Percentiles rank a stretch among this genome's conserved stretches.
phyloP scores from a whole-genome alignment of 2,113 vertebrate species.

The Centropristis striata region DNA sequence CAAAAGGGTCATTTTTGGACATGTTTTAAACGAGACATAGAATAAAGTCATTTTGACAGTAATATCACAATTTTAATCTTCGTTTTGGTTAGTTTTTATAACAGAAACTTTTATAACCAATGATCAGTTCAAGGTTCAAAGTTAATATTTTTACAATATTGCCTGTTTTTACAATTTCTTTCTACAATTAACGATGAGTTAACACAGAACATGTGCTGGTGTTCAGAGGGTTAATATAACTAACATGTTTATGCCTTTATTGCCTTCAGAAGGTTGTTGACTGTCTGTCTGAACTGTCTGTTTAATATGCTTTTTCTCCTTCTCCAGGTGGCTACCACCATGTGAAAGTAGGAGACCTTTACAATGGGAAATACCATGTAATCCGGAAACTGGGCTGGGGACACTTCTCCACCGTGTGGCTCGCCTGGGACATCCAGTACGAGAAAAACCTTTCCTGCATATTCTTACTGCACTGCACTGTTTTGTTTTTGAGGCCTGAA shows the following conservation, averaged over 20 bases:
- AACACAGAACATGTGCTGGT: too few species aligned
- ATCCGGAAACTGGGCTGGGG: conserved; percentile 99
- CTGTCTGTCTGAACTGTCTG: background rate
- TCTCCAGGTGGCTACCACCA: conserved; percentile 94
- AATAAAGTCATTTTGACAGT: too few species aligned
- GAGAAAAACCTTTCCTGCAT: conserved; percentile 64
- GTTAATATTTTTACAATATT: too few species aligned
- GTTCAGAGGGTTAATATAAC: too few species aligned
- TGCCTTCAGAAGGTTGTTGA: background rate
- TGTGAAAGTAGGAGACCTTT: conserved; percentile 98
- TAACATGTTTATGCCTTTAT: background rate
- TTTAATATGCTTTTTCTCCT: conserved; percentile 3
- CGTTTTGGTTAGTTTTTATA: too few species aligned
- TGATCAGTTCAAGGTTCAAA: too few species aligned
- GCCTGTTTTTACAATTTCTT: too few species aligned
- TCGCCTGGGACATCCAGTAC: conserved; percentile 98
- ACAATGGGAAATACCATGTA: conserved; percentile 96
- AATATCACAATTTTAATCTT: too few species aligned
- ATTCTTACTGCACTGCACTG: background rate
- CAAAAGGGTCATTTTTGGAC: too few species aligned
- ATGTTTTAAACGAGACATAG: too few species aligned
- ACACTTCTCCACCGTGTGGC: conserved; percentile 99
- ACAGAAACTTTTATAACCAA: too few species aligned
- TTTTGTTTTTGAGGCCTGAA: conserved; percentile 25
- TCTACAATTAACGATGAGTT: too few species aligned